These are phyloP conservation scores for Sphaerophoria taeniata DNA, from an alignment of 2,888 invertebrate genomes.

Conservation along the genomic window DNA sequence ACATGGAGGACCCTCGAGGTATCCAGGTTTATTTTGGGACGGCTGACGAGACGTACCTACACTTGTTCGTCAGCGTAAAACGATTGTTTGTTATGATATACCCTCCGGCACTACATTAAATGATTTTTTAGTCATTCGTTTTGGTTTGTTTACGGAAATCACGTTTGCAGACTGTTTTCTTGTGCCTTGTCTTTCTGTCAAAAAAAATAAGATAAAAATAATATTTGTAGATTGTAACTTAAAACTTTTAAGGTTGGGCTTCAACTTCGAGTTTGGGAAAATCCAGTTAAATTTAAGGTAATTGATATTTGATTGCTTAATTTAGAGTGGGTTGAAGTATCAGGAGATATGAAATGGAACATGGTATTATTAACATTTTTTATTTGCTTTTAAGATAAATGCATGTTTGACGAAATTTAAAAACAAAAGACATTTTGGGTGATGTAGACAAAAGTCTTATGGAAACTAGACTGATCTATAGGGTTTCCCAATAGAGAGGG, in stretches of 20 bases:
- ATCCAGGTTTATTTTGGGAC: too few species aligned
- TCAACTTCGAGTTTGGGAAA: background rate
- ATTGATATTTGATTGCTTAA: conserved; percentile 38
- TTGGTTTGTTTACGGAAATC: conserved; percentile 36
- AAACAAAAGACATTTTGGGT: background rate
- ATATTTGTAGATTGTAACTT: background rate
- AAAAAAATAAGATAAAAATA: background rate
- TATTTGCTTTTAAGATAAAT: background rate
- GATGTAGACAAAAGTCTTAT: too few species aligned
- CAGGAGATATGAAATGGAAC: background rate
- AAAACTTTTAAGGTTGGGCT: conserved; percentile 1
- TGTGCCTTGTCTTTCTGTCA: background rate
- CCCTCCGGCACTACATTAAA: conserved; percentile 9
- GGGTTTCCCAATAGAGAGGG: too few species aligned
- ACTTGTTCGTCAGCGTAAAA: background rate
- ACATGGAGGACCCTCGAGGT: background rate
- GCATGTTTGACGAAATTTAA: background rate
- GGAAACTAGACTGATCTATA: too few species aligned
- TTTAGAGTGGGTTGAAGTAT: background rate
- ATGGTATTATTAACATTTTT: background rate
- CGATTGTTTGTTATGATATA: background rate
- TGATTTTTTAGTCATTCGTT: background rate
- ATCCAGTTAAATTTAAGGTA: background rate
- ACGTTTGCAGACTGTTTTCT: conserved; percentile 2
- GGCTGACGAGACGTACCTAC: too few species aligned